Evolutionary conservation across 1,140 invertebrate species (phyloP), one percentile per base, ranked within the genome.

Genomic region (Phymorhynchus buccinoides): DNA sequence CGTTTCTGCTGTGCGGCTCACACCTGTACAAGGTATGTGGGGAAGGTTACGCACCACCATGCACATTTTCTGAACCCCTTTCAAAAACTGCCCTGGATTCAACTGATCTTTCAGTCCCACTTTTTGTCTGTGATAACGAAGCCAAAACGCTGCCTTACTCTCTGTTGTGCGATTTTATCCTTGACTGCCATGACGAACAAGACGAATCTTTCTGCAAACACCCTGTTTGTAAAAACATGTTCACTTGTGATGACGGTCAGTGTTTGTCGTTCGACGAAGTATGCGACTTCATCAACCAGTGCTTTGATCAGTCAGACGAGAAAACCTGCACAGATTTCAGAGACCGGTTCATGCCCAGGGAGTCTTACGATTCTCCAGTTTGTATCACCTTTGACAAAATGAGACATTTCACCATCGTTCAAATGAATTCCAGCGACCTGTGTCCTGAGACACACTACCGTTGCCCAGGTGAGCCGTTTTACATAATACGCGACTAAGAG

Each of bases 241-340:
- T 80, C n/a, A 80, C 22, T 1, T 80, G 79, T 56, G n/a, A n/a
- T 12, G 56, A 52, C 22, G 79, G 44, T 22, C 44, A 80, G 48
- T 80, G 79, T 52, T 9, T 80, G 2, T 12, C 79, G 3, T 22
- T 30, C 16, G 32, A 35, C 12, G 1, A 80, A 14, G 35, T 3
- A 16, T 80, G 79, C 4, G 79, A 80, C 44, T 14, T 22, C 32
- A 18, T 48, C 16, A 32, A 27, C 32, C 41, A 80, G 3, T 80
- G 79, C 44, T 56, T 44, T 27, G 79, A 80, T 32, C n/a, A 35
- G 7, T 80, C 79, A 27, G 79, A 80, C 79, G 79, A 80, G 22
- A n/a, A 22, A 16, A 62, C 30, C 35, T 80, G 79, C 71, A 9
- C 14, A 56, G n/a, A 22, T 16, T 56, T 32, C 42, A n/a, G 48